Evolutionary conservation across 2,888 invertebrate species (phyloP).

Genomic region (Biston betularia): DNA sequence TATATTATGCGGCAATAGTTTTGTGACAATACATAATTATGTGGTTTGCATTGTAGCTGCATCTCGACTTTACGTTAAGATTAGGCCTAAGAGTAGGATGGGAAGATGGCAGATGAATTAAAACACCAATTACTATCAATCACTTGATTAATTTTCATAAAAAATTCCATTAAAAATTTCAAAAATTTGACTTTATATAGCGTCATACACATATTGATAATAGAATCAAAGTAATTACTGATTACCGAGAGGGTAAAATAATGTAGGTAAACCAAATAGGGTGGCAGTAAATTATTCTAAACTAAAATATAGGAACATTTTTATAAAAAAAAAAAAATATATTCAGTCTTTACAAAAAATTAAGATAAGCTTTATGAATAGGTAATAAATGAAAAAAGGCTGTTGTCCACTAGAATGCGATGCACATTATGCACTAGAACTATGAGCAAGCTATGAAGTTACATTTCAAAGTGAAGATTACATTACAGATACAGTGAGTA

Average conservation of each 20-base stretch:
- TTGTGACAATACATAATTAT: no score
- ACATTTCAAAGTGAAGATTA: constrained; percentile 43
- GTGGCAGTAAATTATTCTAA: constrained; percentile 84
- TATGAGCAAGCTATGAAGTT: constrained; percentile 47
- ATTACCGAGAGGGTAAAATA: constrained; percentile 77
- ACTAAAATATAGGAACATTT: constrained; percentile 86
- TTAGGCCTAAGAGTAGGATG: background rate
- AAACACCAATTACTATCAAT: constrained; percentile 78
- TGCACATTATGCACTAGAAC: constrained; percentile 42
- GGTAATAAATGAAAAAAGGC: constrained; percentile 64
- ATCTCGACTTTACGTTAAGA: no score
- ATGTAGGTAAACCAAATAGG: constrained; percentile 73
- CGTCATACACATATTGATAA: constrained; percentile 84
- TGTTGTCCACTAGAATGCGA: constrained; percentile 71
- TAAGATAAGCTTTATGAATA: constrained; percentile 69
- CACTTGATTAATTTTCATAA: constrained; percentile 83
- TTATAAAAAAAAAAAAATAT: constrained; percentile 60
- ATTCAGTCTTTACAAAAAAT: constrained; percentile 82
- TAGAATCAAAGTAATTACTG: constrained; percentile 78
- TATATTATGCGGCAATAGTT: no score
- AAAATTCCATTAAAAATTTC: constrained; percentile 86
- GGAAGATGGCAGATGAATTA: constrained; percentile 50
- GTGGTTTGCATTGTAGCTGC: no score
- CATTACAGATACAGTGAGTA: constrained; percentile 43
- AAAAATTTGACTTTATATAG: constrained; percentile 85